Base-by-base conservation (phyloP, 1,140 invertebrate genomes). In the Sycophaga agraensis region DNA sequence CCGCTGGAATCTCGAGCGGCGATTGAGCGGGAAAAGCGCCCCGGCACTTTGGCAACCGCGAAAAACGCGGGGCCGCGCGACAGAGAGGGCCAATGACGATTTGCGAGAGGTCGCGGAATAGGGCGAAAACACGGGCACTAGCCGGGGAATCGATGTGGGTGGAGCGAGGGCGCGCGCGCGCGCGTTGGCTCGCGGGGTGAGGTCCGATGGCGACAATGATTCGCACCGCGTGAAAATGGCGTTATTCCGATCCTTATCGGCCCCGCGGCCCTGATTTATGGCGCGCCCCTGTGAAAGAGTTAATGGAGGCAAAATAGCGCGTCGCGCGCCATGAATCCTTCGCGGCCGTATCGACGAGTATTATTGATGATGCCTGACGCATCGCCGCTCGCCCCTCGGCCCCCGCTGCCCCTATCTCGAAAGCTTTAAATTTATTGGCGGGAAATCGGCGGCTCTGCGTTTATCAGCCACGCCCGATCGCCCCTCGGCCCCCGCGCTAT, bases 261-360 rank as follows among this genome's bases (percentile, higher is more conserved):
- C 19, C 4, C 4, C 5, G 17, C 14, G 34, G 22, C 58, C 16
- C 40, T 5, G 49, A 60, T 60, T 60, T 60, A 60, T 60, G 48
- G 26, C 48, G 1, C 48, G 7, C 34, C 34, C 3, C 42, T 39
- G 48, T 45, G 48, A 53, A 60, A 60, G 59, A 59, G 59, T 60
- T 60, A 53, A 60, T 60, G 59, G 59, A 60, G 48, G 59, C 42
- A 60, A 60, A 60, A 60, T 60, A 60, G 59, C 48, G 46, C 40
- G n/a, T 24, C 26, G 34, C 21, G 43, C 34, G 9, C 43, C 34
- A 49, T 48, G 45, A 58, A 58, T 58, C 43, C 45, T 49, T 55
- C 50, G 50, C 3, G 35, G 35, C 40, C 9, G 40, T 45, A 56
- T 49, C 56, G 31, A 37, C 34, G 34, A 49, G 35, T 58, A 58